Evolutionary conservation across 2,797 vertebrate genomes (phyloP).

Genomic region (Microhierax caerulescens): DNA sequence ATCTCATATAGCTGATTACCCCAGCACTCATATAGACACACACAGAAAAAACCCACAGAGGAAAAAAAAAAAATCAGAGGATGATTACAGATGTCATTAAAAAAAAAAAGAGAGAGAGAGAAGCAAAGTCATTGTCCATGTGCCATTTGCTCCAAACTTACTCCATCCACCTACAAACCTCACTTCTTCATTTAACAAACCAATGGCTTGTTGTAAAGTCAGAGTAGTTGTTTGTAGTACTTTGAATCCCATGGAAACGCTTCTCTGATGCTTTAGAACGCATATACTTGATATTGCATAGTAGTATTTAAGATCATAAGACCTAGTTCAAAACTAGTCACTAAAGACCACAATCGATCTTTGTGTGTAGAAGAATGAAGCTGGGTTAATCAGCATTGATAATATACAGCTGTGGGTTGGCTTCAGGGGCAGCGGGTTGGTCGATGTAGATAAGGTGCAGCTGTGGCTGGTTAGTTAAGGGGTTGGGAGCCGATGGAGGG

Average conservation of each 20-base stretch:
- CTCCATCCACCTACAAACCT: background rate
- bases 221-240: background rate
- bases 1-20: background rate
- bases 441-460: no score
- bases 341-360: background rate
- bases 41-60: no score
- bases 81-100: background rate
- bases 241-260: background rate
- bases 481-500: no score
- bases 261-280: background rate
- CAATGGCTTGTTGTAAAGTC: background rate
- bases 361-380: no score
- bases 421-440: no score
- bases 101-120: background rate
- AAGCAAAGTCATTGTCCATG: background rate
- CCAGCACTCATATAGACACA: background rate
- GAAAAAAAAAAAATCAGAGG: background rate
- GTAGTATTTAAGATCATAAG: background rate
- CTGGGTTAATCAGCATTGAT: no score
- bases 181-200: background rate
- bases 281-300: background rate
- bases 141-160: background rate
- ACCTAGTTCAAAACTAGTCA: background rate
- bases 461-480: no score
- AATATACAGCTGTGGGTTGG: no score